Evolutionary conservation across 1,140 invertebrate species (phyloP), one percentile per base, ranked within the genome.

Genomic region (Anastatus disparis): DNA sequence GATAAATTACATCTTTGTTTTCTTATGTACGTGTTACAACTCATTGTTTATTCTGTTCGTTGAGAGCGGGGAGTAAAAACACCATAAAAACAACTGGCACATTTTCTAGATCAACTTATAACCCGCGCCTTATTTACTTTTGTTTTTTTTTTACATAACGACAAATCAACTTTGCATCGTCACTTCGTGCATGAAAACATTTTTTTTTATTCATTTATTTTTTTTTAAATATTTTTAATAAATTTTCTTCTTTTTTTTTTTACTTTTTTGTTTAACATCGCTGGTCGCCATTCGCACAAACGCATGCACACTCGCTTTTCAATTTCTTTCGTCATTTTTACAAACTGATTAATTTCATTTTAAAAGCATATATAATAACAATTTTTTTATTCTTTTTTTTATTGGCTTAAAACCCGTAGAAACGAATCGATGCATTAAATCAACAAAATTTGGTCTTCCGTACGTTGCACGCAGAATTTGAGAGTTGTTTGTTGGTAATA

Each of bases 111-210:
- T 52, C 52, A 67, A 67, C 29, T 20, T 17, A 59, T 58, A 48
- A n/a, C n/a, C 26, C 24, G 38, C 53, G 27, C n/a, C 17, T 59
- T 48, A n/a, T n/a, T n/a, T n/a, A n/a, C n/a, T n/a, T n/a, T n/a
- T n/a, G n/a, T n/a, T n/a, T n/a, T n/a, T n/a, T n/a, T n/a, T n/a
- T n/a, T n/a, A n/a, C n/a, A n/a, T 68, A 59, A 59, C 29, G 55
- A 59, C n/a, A 59, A 67, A 58, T 58, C 55, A 68, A 68, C 40
- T 61, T n/a, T 40, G 2, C 42, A 53, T 17, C 2, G 35, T 62
- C 22, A 69, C 31, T 62, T 53, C 48, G n/a, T 69, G 24, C 38
- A 62, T 22, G 35, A 53, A 69, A 69, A 62, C 65, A 44, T n/a
- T 58, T 66, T 67, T 67, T 46, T 27, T 15, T n/a, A n/a, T n/a